Percentiles rank a stretch among this genome's conserved stretches.
Evolutionary conservation across 1,140 invertebrate genomes (phyloP).

Genomic region (Drosophila gunungcola): DNA sequence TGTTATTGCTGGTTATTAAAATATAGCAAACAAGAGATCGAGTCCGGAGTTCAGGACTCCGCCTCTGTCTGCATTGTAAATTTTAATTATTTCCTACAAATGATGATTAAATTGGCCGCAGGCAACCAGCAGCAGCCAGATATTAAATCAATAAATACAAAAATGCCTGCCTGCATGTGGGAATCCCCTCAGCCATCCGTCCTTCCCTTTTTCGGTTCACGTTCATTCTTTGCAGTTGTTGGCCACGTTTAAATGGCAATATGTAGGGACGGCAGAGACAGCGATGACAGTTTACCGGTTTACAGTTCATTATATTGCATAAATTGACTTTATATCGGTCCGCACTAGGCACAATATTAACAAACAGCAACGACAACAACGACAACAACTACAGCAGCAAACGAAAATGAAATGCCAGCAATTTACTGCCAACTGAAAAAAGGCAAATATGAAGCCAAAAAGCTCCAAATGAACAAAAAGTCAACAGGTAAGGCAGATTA

Average conservation of each 20-base stretch:
- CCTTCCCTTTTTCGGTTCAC: neutral
- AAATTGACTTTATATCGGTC: constrained; percentile 74
- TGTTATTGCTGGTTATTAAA: constrained; percentile 66
- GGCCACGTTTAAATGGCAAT: constrained; percentile 67
- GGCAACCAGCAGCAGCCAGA: constrained; percentile 58
- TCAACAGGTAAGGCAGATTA: constrained; percentile 36
- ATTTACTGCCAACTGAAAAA: constrained; percentile 41
- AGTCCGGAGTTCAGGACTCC: constrained; percentile 3
- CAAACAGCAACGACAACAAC: constrained; percentile 48
- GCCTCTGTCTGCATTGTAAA: constrained; percentile 63
- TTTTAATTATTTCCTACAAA: constrained; percentile 82
- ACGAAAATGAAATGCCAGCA: constrained; percentile 51
- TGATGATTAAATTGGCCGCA: constrained; percentile 79
- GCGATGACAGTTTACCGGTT: constrained; percentile 79
- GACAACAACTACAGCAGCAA: neutral
- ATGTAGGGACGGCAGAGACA: constrained; percentile 42
- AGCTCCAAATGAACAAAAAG: constrained; percentile 40
- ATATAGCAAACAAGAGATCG: constrained; percentile 50
- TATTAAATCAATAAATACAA: constrained; percentile 77
- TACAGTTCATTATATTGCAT: constrained; percentile 76
- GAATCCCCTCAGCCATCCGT: neutral
- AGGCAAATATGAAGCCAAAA: constrained; percentile 5
- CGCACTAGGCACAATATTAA: constrained; percentile 54
- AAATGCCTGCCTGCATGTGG: constrained; percentile 16
- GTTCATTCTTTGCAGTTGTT: constrained; percentile 11